phyloP scores from a whole-genome alignment of 2,888 invertebrate species.

The Anorthoa munda region DNA sequence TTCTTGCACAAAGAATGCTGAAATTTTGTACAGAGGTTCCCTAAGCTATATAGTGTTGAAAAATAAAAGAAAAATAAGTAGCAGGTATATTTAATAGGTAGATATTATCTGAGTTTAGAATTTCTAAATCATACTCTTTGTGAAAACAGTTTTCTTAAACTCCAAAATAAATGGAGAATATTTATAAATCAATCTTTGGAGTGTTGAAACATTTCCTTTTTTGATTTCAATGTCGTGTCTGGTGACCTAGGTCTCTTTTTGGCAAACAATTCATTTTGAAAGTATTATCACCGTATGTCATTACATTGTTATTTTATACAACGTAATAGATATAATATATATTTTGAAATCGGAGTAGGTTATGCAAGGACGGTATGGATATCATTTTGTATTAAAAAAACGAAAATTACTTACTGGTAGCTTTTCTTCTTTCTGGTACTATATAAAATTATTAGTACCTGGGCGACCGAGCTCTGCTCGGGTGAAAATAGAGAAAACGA shows the following conservation, averaged over 20 bases:
- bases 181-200: not conserved
- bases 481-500: no score
- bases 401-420: not conserved
- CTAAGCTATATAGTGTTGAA: no score
- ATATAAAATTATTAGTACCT: no score
- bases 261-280: not conserved
- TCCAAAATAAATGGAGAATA: not conserved
- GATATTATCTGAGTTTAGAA: no score
- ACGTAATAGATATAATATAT: not conserved
- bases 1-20: no score
- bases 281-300: conserved; percentile 18
- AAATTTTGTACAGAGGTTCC: no score
- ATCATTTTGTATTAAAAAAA: not conserved
- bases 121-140: not conserved
- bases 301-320: not conserved
- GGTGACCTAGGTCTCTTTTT: conserved; percentile 27
- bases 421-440: no score
- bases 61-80: no score
- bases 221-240: conserved; percentile 16
- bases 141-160: not conserved
- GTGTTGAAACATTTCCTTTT: conserved; percentile 12
- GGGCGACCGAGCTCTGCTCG: no score
- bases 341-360: not conserved
- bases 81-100: no score
- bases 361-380: not conserved